Percentiles rank a stretch among this genome's conserved stretches.
These are phyloP conservation scores for Aphelocoma californica DNA, from an alignment of 2,797 vertebrate species.

Conservation along the genomic window DNA sequence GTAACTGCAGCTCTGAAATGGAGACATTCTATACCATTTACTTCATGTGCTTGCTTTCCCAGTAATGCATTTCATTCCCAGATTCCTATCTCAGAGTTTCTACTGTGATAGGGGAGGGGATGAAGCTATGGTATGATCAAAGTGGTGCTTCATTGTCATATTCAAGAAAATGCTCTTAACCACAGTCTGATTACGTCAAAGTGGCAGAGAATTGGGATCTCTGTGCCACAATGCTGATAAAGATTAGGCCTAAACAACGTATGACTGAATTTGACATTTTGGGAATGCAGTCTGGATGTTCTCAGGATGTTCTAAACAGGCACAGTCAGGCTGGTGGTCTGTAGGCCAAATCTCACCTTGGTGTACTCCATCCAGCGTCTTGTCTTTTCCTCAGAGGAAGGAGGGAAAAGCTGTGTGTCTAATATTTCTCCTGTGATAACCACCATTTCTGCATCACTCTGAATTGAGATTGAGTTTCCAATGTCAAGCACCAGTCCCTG, in stretches of 20 bases:
- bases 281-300: background rate
- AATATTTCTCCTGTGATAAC: background rate
- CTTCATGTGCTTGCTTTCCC: background rate
- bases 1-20: background rate
- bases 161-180: background rate
- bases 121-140: background rate
- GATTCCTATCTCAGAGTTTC: background rate
- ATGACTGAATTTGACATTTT: background rate
- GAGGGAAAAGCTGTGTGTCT: background rate
- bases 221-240: background rate
- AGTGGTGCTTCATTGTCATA: background rate
- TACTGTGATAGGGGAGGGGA: background rate
- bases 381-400: background rate
- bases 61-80: background rate
- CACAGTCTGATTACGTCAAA: background rate
- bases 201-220: background rate
- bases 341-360: background rate
- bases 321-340: background rate
- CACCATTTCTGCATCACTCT: background rate
- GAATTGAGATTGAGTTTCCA: background rate
- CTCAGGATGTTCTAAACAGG: background rate
- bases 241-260: background rate
- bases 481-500: background rate
- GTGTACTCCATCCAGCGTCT: background rate
- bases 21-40: background rate